Percentiles rank a stretch among this genome's conserved stretches.
Evolutionary conservation across 2,797 vertebrate genomes (phyloP).

Genomic region (Merluccius polli): DNA sequence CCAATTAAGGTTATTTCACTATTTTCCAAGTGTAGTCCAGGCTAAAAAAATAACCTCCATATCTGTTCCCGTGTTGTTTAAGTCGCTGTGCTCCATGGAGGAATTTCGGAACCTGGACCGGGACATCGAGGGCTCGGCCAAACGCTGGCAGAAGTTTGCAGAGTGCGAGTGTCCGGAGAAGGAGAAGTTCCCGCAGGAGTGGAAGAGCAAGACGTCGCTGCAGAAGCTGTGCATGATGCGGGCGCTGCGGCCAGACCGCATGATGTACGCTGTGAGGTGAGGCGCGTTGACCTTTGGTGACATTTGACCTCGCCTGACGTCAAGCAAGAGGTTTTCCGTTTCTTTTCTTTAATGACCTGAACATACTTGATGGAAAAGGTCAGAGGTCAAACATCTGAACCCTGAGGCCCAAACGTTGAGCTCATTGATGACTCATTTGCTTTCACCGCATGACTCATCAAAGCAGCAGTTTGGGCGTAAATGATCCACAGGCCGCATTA

Average conservation of each 20-base stretch:
- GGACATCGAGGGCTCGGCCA: constrained; percentile 91
- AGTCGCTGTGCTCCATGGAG: constrained; percentile 89
- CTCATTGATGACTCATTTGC: not conserved
- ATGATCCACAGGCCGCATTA: not conserved
- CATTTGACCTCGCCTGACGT: constrained; percentile 16
- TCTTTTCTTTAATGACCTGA: not conserved
- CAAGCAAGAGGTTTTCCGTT: not conserved
- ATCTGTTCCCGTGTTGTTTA: not conserved
- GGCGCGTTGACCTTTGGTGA: constrained; percentile 34
- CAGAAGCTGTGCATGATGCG: constrained; percentile 92
- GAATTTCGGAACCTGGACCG: constrained; percentile 88
- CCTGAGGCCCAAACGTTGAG: not conserved
- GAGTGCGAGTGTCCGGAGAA: constrained; percentile 92
- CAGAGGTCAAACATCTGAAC: not conserved
- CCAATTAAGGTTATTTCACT: no score
- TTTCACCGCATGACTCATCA: not conserved
- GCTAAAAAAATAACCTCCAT: no score
- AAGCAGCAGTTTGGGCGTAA: not conserved
- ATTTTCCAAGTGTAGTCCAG: no score
- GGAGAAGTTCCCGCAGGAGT: constrained; percentile 93
- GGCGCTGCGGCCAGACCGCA: constrained; percentile 85
- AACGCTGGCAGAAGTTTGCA: constrained; percentile 92
- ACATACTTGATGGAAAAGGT: not conserved
- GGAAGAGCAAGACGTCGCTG: constrained; percentile 88
- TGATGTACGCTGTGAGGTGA: constrained; percentile 88